Base-by-base conservation (phyloP, 1,140 invertebrate species). In the Mycetomoellerius zeteki region DNA sequence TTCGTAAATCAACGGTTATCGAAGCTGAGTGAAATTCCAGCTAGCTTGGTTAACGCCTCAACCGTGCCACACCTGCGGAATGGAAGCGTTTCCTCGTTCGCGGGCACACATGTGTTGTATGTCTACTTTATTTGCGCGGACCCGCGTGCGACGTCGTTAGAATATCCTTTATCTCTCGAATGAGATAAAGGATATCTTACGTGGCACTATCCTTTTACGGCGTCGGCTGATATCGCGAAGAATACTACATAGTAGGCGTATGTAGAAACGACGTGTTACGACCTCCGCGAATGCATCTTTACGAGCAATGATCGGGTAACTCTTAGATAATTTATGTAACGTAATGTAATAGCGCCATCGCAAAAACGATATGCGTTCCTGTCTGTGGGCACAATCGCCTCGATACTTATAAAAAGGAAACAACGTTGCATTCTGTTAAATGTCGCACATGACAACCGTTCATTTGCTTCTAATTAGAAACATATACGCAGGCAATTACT, bases 131-230 rank as follows among this genome's bases (percentile, higher is more conserved):
- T 77, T 47, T 56, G 47, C 43, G 67, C 43, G 43, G 10, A 67
- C 16, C 43, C 12, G 71, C 27, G 71, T 14, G 60, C 37, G 54
- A 64, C 54, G 54, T 85, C 81, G 72, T 77, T 85, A 71, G 82
- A 85, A 77, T 88, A 88, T 88, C 82, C 86, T 88, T 84, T 88
- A 88, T 88, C 86, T 85, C 82, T 80, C 47, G 30, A 47, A 85
- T n/a, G n/a, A n/a, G n/a, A n/a, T n/a, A n/a, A n/a, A n/a, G n/a
- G n/a, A n/a, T n/a, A n/a, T n/a, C 71, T 37, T 85, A 65, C 81
- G 43, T 50, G 60, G 71, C 86, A 56, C 81, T 77, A 71, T 85
- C 86, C 86, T 88, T 88, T 88, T 88, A 88, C 67, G 86, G 80
- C 14, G 80, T 75, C 80, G 80, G 80, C 69, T 47, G 80, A 73